These are phyloP conservation scores for Drosophila prosaltans DNA, from an alignment of 1,140 invertebrate species.

Conservation along the genomic window DNA sequence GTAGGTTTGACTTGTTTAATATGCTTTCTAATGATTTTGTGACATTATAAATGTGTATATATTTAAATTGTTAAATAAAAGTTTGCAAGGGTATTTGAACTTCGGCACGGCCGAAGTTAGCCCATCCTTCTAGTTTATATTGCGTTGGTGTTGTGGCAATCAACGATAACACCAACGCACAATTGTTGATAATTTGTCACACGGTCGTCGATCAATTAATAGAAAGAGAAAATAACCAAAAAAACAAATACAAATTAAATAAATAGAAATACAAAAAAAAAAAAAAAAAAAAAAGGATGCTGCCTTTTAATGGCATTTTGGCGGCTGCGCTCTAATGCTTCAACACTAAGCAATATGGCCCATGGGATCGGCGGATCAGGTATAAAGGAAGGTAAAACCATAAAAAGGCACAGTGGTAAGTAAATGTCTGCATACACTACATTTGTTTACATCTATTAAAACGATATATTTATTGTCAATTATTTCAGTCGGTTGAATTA, in stretches of 20 bases:
- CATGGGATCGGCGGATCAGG: conserved; percentile 5
- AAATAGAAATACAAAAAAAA: not conserved
- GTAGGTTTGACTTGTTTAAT: too few relatives aligned
- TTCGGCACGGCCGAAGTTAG: too few relatives aligned
- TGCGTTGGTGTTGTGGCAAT: conserved; percentile 18
- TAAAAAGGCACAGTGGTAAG: not conserved
- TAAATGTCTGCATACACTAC: not conserved
- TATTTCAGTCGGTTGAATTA: too few relatives aligned
- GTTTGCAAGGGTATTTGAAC: too few relatives aligned
- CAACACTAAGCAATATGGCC: conserved; percentile 34
- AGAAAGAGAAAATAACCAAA: not conserved
- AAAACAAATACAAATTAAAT: not conserved
- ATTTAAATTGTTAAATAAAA: too few relatives aligned
- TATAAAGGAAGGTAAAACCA: not conserved
- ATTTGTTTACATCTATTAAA: too few relatives aligned
- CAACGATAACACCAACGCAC: conserved; percentile 35
- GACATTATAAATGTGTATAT: too few relatives aligned
- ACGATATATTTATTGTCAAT: too few relatives aligned
- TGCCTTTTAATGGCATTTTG: conserved; percentile 24
- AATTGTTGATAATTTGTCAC: conserved; percentile 81
- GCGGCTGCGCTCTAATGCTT: conserved; percentile 48
- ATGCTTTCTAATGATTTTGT: too few relatives aligned
- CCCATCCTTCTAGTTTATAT: too few relatives aligned
- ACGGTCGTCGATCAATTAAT: conserved; percentile 64
- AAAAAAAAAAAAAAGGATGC: conserved; percentile 56